Evolutionary conservation across 1,140 invertebrate genomes (phyloP), one percentile per base, ranked within the genome.

Genomic region (Monochamus saltuarius): DNA sequence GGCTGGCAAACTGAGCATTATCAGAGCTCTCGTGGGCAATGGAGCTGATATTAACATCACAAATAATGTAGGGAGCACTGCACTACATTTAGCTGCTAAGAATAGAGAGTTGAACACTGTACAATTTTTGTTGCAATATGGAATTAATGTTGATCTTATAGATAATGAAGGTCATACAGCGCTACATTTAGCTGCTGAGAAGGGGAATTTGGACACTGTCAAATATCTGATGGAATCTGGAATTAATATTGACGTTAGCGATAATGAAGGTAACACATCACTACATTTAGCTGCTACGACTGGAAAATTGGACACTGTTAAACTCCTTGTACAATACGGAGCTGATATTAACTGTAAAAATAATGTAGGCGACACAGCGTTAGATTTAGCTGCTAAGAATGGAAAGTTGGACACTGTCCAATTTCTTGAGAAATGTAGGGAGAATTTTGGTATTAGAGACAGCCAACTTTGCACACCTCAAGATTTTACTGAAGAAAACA

Each of bases 161-260:
- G 65, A 55, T 45, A 60, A 56, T 37, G 52, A 59, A 37, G 62
- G 56, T 14, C 16, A 13, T 14, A 71, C 65, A 10, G 39, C 62
- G 17, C 60, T 74, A 17, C 66, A 70, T 61, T 14, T 64, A 7
- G 64, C 69, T 56, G 64, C 64, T 38, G 10, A 29, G 17, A 60
- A 39, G n/a, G 60, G 96, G 13, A 93, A 98, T 82, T 89, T 91
- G 67, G 88, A 88, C 85, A 69, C 55, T 38, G 29, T 77, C 71
- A 69, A 54, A 38, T 10, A 19, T 14, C 34, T 64, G 1, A 37
- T 60, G 3, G 34, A 62, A 4, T 13, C 35, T 22, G 47, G 59
- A 22, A 47, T 52, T 4, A 17, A 67, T 14, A 34, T 67, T 9
- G 57, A 69, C 54, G 38, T 52, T 22, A 39, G 38, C 37, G 55